Evolutionary conservation across 2,888 invertebrate genomes (phyloP).

Genomic region (Aspidiotus rigidus): DNA sequence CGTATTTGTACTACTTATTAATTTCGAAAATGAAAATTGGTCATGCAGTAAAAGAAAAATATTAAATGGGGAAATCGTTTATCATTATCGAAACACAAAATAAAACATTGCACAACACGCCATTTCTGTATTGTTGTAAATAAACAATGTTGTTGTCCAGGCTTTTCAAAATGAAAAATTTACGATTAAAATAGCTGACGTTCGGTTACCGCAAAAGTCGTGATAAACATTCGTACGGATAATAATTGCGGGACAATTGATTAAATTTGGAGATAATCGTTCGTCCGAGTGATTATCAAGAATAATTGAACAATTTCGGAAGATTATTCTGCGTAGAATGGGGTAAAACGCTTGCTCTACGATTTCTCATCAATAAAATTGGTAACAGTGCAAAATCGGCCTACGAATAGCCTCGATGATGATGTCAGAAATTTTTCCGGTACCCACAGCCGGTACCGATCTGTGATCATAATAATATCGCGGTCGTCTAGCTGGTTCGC

Average conservation of each 20-base stretch:
- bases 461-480: no score
- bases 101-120: slow-evolving; percentile 32
- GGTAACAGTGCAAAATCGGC: background rate
- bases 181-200: background rate
- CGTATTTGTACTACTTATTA: no score
- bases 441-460: no score
- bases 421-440: no score
- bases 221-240: background rate
- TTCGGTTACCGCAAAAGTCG: background rate
- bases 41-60: background rate
- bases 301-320: background rate
- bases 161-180: background rate
- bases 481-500: no score
- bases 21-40: no score
- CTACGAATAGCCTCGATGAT: no score
- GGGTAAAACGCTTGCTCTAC: background rate
- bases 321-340: background rate
- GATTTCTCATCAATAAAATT: slow-evolving; percentile 7
- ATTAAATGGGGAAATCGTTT: slow-evolving; percentile 10
- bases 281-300: background rate
- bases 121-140: slow-evolving; percentile 30
- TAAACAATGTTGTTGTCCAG: slow-evolving; percentile 16
- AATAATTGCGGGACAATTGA: background rate
- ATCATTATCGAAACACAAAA: slow-evolving; percentile 20
- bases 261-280: background rate